Evolutionary conservation across 2,113 vertebrate genomes (phyloP), one percentile per base, ranked within the genome.

Genomic region (Ailurus styani): DNA sequence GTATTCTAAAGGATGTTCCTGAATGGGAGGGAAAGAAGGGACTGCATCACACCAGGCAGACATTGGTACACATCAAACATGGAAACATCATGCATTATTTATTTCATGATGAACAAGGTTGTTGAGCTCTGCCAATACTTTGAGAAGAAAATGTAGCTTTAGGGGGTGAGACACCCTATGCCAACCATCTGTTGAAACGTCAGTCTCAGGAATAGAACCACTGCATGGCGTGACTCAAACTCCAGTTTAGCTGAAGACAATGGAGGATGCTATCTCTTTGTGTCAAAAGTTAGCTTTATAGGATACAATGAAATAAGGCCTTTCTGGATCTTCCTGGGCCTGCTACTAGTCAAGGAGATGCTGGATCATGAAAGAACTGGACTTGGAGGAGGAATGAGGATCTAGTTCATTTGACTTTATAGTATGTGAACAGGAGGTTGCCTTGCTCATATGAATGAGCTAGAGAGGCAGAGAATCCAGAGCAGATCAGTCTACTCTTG

Each of bases 51-150:
- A 50, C 64, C 23, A 72, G 82, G 64, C 42, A 27, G 68, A 9
- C 29, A 45, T 0, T 17, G n/a, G 25, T 27, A 47, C 2, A 5
- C 27, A 42, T 57, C 50, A 47, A 70, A 31, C 5, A 7, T 5
- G 45, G 4, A 25, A 64, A 27, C 1, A 10, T 20, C 40, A 88
- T 3, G 8, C 14, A 23, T 18, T 40, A 25, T 21, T 85, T 70
- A 66, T 81, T 95, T 40, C 15, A 55, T 7, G 8, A 5, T 29
- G 20, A 18, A 84, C 29, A 72, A 34, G 3, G n/a, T 21, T 27
- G 12, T 4, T 87, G 25, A 89, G 27, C 72, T 50, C 25, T 42
- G 15, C 1, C 9, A 68, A 42, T 75, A 13, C 18, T 87, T 73
- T 21, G 5, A 75, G 66, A 83, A 72, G 47, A 93, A 85, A 73